Conservation (phyloP, 1,140 invertebrate genomes). For the Cotesia vestalis region DNA sequence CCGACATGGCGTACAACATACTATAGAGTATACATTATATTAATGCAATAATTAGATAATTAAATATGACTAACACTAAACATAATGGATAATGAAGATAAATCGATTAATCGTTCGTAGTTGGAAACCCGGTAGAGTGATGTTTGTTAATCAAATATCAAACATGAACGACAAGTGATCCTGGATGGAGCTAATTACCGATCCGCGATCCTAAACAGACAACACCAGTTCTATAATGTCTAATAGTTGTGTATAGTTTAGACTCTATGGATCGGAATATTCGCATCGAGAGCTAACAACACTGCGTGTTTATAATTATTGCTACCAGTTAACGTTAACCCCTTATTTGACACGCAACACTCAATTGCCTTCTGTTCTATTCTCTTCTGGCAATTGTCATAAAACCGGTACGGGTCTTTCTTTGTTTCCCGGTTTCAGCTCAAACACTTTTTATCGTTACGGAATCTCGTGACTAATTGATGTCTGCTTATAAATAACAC, state of each 20-base stretch:
- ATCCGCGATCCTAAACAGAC: not conserved
- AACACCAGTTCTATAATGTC: no score
- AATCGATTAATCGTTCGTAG: no score
- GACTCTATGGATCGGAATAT: no score
- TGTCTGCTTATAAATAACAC: no score
- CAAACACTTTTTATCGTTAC: not conserved
- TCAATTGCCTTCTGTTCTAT: not conserved
- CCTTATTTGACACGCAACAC: conserved; percentile 12
- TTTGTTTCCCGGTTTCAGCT: conserved; percentile 5
- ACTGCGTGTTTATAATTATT: conserved; percentile 21
- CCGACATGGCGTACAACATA: no score
- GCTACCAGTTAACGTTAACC: conserved; percentile 2
- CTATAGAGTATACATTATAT: no score
- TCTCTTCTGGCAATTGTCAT: conserved; percentile 4
- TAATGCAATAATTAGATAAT: no score
- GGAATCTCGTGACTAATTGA: not conserved
- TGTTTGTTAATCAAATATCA: no score
- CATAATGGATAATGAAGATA: no score
- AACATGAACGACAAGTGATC: not conserved
- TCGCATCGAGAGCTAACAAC: conserved; percentile 10
- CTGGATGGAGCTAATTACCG: conserved; percentile 5
- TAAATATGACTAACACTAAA: no score
- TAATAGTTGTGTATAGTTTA: no score
- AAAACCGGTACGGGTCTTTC: not conserved
- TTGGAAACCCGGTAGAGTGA: no score